These are phyloP conservation scores for Piprites chloris DNA, from an alignment of 2,113 vertebrate genomes.

Conservation along the genomic window DNA sequence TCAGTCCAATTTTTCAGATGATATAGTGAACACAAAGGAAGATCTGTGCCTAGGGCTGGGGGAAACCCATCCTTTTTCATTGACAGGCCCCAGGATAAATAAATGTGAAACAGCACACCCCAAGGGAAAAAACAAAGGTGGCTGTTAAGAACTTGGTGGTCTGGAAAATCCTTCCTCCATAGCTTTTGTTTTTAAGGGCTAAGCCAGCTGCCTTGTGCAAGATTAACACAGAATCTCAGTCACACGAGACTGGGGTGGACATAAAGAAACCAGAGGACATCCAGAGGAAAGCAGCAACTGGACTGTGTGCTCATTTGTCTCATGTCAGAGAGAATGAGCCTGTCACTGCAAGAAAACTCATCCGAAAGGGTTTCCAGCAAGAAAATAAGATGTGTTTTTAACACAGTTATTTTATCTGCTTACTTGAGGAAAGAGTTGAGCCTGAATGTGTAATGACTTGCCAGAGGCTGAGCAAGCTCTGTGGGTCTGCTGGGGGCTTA, in stretches of 20 bases:
- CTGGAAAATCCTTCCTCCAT: background rate
- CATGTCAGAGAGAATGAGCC: background rate
- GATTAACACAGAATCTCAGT: background rate
- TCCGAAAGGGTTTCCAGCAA: background rate
- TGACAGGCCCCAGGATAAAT: background rate
- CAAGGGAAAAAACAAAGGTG: background rate
- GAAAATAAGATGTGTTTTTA: background rate
- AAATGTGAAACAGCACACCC: rapidly evolving
- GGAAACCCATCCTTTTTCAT: background rate
- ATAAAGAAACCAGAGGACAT: background rate
- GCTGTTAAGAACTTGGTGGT: background rate
- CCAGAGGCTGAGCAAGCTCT: background rate
- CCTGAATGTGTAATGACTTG: background rate
- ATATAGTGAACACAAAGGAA: background rate
- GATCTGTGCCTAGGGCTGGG: background rate
- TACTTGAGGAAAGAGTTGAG: background rate
- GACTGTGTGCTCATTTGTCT: background rate
- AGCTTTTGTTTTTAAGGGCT: background rate
- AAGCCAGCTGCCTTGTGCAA: background rate
- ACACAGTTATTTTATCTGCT: background rate
- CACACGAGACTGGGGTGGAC: background rate
- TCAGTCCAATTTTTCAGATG: background rate
- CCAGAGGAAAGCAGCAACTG: background rate
- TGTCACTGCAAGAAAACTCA: background rate
- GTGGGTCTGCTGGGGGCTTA: background rate